Evolutionary conservation across 2,113 vertebrate genomes (phyloP), one percentile per base, ranked within the genome.

Genomic region (Parotia lawesii): DNA sequence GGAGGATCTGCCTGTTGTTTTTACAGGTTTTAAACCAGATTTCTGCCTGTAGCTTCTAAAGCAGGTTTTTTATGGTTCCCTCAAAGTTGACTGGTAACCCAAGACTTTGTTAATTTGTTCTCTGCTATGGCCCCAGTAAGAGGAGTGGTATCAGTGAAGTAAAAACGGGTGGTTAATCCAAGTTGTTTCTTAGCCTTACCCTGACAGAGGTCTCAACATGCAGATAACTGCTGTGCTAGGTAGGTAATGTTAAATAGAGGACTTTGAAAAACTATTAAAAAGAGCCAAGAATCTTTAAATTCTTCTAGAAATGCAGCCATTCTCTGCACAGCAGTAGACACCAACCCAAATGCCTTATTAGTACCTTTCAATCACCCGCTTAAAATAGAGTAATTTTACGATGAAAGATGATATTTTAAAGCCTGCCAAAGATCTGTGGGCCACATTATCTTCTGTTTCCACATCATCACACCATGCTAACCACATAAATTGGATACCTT

Each of bases 361-460:
- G 50, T 72, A 73, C 42, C 38, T 93, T 86, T 88, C 79, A 85
- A 11, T 86, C 72, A 88, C 42, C 27, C 0, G 5, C 78, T 85
- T 91, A 61, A 83, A 90, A 76, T 65, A 94, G 73, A 78, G 48
- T 73, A 81, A 71, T 83, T 96, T 90, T 85, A 76, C 4, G 25
- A 44, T 91, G 88, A 88, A 90, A 95, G 60, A 80, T 1, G 17
- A 11, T 93, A 83, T 70, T 93, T 88, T 90, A 66, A 92, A 85
- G 85, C 35, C 27, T 91, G 92, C 64, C 88, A 83, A 54, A 66
- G 85, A 66, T 87, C 71, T 82, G 57, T 57, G 45, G 37, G 74
- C 66, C 88, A 86, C 24, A 22, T 90, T 90, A 85, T 90, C 67
- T 85, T 95, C 75, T 80, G 45, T 88, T 95, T 88, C 88, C 56